A percentile compares a stretch with the other conserved stretches of the same genome.
Conservation (phyloP, 2,113 vertebrate genomes). For the Paedocypris sp. region DNA sequence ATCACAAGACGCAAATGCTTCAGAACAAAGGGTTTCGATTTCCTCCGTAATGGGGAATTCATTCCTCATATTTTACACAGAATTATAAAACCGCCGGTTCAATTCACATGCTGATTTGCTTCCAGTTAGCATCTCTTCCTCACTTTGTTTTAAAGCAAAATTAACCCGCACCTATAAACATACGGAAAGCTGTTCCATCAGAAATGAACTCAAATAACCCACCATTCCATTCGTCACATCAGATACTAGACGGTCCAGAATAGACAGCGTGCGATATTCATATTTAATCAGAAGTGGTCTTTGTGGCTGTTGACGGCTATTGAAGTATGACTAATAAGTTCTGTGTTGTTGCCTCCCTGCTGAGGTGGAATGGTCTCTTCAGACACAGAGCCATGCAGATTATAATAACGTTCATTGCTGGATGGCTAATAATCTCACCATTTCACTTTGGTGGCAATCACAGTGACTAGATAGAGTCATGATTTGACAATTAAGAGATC, state of each 20-base stretch:
- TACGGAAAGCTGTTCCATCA: slow-evolving; percentile 33
- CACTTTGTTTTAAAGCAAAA: slow-evolving; percentile 23
- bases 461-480: slow-evolving; percentile 59
- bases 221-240: slow-evolving; percentile 31
- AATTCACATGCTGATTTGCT: slow-evolving; percentile 33
- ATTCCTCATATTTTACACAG: slow-evolving; percentile 39
- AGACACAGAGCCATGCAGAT: slow-evolving; percentile 44
- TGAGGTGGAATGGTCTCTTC: slow-evolving; percentile 54
- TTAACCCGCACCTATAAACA: slow-evolving; percentile 33
- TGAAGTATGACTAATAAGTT: slow-evolving; percentile 66
- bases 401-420: slow-evolving; percentile 41
- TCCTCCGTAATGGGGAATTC: slow-evolving; percentile 62
- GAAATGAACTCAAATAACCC: slow-evolving; percentile 42
- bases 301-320: slow-evolving; percentile 64
- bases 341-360: slow-evolving; percentile 54
- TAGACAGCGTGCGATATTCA: slow-evolving; percentile 47
- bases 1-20: slow-evolving; percentile 61
- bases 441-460: slow-evolving; percentile 63
- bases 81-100: slow-evolving; percentile 40
- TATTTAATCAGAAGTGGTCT: slow-evolving; percentile 60
- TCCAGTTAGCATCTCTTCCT: slow-evolving; percentile 12
- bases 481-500: slow-evolving; percentile 68
- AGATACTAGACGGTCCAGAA: slow-evolving; percentile 26
- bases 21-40: slow-evolving; percentile 68
- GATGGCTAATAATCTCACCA: slow-evolving; percentile 57